phyloP scores from a whole-genome alignment of 2,797 vertebrate genomes.

The Coluber constrictor region DNA sequence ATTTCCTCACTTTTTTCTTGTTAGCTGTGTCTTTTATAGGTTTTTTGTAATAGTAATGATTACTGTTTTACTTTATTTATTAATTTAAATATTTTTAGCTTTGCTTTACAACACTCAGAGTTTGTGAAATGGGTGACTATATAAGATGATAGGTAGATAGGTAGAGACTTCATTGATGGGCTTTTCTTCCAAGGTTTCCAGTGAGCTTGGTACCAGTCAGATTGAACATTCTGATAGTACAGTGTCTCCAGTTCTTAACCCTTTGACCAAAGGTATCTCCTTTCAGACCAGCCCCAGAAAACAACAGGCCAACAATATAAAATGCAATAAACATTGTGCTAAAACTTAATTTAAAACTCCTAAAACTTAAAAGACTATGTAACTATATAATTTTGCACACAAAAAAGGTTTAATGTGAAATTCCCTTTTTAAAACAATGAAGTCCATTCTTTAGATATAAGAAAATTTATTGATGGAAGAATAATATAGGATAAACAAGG shows the following conservation, averaged over 20 bases:
- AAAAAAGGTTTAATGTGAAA: neutral
- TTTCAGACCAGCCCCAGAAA: neutral
- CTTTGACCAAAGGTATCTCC: neutral
- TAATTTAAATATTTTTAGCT: neutral
- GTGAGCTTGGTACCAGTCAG: neutral
- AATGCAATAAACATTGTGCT: neutral
- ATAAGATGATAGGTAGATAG: neutral
- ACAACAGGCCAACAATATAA: neutral
- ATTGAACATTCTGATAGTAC: neutral
- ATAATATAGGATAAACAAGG: neutral
- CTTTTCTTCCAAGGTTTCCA: neutral
- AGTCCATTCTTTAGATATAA: neutral
- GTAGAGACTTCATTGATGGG: neutral
- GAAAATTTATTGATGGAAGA: neutral
- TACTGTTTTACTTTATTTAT: neutral
- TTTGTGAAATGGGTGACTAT: neutral
- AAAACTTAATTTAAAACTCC: neutral
- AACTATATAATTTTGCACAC: neutral
- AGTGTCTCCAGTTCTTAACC: neutral
- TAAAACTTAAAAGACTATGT: neutral
- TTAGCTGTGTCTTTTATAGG: neutral
- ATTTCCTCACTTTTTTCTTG: neutral
- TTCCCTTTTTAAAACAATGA: neutral
- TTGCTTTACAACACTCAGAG: neutral
- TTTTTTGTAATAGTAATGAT: neutral